Evolutionary conservation across 2,888 invertebrate genomes (phyloP), one percentile per base, ranked within the genome.

Genomic region (Embidobia sp.): DNA sequence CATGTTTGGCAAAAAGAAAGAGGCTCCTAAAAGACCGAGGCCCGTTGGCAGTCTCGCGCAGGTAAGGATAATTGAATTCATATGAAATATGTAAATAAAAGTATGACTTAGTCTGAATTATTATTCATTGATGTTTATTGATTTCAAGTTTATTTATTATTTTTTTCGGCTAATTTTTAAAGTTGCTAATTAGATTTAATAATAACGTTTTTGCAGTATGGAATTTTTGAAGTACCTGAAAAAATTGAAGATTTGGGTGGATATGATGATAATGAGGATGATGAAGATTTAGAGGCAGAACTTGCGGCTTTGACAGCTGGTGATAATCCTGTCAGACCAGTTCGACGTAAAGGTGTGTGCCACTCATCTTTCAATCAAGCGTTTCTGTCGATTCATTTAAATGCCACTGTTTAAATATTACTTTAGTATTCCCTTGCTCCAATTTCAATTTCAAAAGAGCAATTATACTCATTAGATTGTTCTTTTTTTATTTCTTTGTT

Each of bases 281-380:
- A 97, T 85, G 93, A 94, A 69, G 97, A 96, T 85, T 90, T 97
- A 77, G 97, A 97, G 88, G 96, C 96, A 0, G 97, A 98, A 89
- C 90, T 97, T 79, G 93, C 94, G 27, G 95, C 95, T 0, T 92
- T 97, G 67, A 91, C 90, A 79, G 90, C 91, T 4, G 91, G 90
- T 8, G 85, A 87, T 31, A 89, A 89, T 18, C 87, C 82, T 49
- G 77, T 15, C 1, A 79, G 51, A 61, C 78, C 82, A 27, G 83
- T 80, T 48, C 86, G 87, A 79, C 81, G 85, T 66, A 85, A 82
- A 84, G 80, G 89, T 88, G 81, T 4, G 22, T n/a, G n/a, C n/a
- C n/a, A n/a, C n/a, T n/a, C n/a, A n/a, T n/a, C n/a, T n/a, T n/a
- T n/a, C n/a, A n/a, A n/a, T n/a, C n/a, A n/a, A n/a, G n/a, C n/a